phyloP scores from a whole-genome alignment of 2,113 vertebrate species.

The Anoplopoma fimbria region DNA sequence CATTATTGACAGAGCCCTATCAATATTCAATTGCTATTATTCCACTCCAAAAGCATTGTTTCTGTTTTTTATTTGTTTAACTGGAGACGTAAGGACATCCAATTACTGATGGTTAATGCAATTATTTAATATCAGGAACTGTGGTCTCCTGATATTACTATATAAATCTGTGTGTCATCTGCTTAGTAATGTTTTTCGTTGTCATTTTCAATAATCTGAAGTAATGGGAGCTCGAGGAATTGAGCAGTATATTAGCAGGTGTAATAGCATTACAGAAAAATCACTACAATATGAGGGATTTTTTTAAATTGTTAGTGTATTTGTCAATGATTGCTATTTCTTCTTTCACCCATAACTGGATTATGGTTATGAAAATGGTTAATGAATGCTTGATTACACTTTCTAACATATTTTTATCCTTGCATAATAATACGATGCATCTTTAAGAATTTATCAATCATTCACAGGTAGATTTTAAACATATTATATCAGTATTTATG shows the following conservation, averaged over 20 bases:
- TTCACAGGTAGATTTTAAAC: not conserved
- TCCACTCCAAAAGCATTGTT: no score
- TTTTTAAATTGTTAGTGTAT: not conserved
- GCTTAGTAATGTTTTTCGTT: not conserved
- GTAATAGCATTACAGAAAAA: not conserved
- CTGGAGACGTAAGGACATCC: not conserved
- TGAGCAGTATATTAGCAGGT: not conserved
- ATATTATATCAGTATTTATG: not conserved
- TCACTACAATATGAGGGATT: not conserved
- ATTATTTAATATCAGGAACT: not conserved
- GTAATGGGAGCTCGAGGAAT: not conserved
- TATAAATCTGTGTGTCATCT: conserved; percentile 6
- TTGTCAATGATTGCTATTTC: not conserved
- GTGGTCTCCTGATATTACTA: not conserved
- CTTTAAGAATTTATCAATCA: not conserved
- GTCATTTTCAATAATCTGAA: not conserved
- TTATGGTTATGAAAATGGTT: not conserved
- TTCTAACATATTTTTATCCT: not conserved
- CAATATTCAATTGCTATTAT: no score
- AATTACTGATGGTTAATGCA: not conserved
- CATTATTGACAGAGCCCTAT: no score
- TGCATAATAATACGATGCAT: not conserved
- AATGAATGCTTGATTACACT: not conserved
- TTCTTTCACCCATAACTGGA: not conserved
- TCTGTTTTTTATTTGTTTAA: not conserved